Evolutionary conservation across 2,797 vertebrate genomes (phyloP).

Genomic region (Halcyon leucocephala): DNA sequence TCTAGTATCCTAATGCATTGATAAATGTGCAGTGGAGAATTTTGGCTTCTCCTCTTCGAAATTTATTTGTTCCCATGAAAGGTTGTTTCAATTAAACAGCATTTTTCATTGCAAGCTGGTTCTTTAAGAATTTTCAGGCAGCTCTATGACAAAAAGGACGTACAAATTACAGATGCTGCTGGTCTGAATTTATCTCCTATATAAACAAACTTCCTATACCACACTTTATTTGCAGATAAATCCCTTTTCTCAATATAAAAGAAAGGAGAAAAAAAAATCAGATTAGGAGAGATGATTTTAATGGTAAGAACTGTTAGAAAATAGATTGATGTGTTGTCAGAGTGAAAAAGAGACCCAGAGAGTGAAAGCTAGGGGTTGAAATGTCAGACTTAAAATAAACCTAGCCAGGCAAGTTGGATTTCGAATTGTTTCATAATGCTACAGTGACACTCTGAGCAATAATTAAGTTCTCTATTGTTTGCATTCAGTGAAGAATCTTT

Average conservation of each 20-base stretch:
- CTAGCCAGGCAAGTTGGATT: slow-evolving; percentile 53
- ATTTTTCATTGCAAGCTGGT: background rate
- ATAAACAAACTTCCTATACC: background rate
- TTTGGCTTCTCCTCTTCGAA: background rate
- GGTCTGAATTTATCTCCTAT: background rate
- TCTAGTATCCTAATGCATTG: background rate
- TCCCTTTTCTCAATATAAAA: slow-evolving; percentile 11
- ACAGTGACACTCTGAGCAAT: slow-evolving; percentile 47
- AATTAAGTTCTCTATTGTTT: slow-evolving; percentile 68
- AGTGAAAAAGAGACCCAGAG: slow-evolving; percentile 43
- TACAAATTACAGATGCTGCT: background rate
- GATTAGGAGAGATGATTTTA: slow-evolving; percentile 39
- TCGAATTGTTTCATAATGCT: slow-evolving; percentile 48
- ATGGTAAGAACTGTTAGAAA: slow-evolving; percentile 47
- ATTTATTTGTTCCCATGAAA: background rate
- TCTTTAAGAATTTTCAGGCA: background rate
- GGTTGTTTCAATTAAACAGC: background rate
- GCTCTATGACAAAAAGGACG: background rate
- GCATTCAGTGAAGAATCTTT: slow-evolving; percentile 53
- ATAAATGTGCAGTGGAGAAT: background rate
- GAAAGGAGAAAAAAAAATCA: background rate
- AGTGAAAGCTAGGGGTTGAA: slow-evolving; percentile 55
- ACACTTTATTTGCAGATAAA: background rate
- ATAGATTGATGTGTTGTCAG: slow-evolving; percentile 66
- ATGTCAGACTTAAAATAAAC: slow-evolving; percentile 73